phyloP scores from a whole-genome alignment of 2,113 vertebrate species.

The Chloroceryle aenea region DNA sequence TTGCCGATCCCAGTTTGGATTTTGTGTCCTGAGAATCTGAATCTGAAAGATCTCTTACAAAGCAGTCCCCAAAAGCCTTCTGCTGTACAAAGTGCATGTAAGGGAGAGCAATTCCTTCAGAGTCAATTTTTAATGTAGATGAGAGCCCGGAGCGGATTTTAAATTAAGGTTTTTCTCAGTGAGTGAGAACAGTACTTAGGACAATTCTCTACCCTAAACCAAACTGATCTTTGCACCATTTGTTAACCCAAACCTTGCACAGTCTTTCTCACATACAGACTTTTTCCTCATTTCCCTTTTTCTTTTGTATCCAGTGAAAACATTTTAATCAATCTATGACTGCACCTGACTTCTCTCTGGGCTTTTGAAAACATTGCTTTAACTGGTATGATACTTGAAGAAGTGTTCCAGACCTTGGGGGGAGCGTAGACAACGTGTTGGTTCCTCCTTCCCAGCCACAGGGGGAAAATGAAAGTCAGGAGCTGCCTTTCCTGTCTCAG shows the following conservation, averaged over 20 bases:
- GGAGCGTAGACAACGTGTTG: not conserved
- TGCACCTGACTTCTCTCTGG: not conserved
- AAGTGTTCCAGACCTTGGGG: not conserved
- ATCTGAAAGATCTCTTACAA: not conserved
- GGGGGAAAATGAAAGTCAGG: not conserved
- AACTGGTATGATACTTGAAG: not conserved
- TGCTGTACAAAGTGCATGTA: not conserved
- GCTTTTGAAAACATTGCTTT: not conserved
- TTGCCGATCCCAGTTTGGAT: not conserved
- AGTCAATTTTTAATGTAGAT: not conserved
- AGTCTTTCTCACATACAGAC: not conserved
- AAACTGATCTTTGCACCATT: not conserved
- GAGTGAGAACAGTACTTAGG: not conserved
- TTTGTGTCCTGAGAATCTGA: not conserved
- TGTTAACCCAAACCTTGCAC: not conserved
- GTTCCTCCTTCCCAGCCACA: not conserved
- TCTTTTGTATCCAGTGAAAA: not conserved
- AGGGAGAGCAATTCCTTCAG: not conserved
- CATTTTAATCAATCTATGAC: not conserved
- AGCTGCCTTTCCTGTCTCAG: conserved; percentile 43
- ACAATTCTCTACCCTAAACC: not conserved
- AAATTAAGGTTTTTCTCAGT: not conserved
- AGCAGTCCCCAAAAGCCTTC: not conserved
- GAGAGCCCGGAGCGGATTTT: not conserved
- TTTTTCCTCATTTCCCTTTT: not conserved